These are phyloP conservation scores for Morpho helenor DNA, from an alignment of 2,888 invertebrate genomes.

Conservation along the genomic window DNA sequence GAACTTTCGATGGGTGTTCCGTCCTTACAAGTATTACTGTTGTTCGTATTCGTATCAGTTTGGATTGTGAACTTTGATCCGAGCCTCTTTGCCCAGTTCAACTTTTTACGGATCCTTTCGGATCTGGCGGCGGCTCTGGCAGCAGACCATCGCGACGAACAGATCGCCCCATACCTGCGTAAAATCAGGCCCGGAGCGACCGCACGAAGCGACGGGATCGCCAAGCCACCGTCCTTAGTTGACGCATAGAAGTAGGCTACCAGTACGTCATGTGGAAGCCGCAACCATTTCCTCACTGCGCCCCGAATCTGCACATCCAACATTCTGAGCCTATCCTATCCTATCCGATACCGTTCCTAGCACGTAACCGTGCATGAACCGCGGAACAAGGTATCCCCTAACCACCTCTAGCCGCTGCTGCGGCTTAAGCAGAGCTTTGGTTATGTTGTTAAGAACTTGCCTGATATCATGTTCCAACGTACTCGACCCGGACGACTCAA, in stretches of 20 bases:
- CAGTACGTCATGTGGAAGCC: slow-evolving; percentile 35
- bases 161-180: slow-evolving; percentile 29
- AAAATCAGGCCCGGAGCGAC: slow-evolving; percentile 29
- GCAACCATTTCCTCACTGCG: slow-evolving; percentile 34
- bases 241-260: slow-evolving; percentile 38
- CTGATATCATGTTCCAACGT: slow-evolving; percentile 32
- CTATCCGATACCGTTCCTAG: slow-evolving; percentile 35
- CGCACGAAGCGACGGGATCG: slow-evolving; percentile 33
- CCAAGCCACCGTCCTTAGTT: slow-evolving; percentile 30
- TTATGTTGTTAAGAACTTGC: slow-evolving; percentile 32
- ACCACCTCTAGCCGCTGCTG: slow-evolving; percentile 45
- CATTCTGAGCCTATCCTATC: slow-evolving; percentile 32
- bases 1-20: slow-evolving; percentile 1
- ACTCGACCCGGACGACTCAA: slow-evolving; percentile 35
- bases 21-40: background rate
- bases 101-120: slow-evolving; percentile 21
- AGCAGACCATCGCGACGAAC: slow-evolving; percentile 23
- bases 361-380: slow-evolving; percentile 42
- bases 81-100: slow-evolving; percentile 21
- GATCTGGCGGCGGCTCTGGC: slow-evolving; percentile 20
- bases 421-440: slow-evolving; percentile 45
- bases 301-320: slow-evolving; percentile 39
- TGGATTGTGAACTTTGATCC: slow-evolving; percentile 1
- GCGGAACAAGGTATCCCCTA: slow-evolving; percentile 45
- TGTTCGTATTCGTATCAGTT: too few relatives aligned